phyloP scores from a whole-genome alignment of 1,140 invertebrate genomes.

The Drosophila teissieri region DNA sequence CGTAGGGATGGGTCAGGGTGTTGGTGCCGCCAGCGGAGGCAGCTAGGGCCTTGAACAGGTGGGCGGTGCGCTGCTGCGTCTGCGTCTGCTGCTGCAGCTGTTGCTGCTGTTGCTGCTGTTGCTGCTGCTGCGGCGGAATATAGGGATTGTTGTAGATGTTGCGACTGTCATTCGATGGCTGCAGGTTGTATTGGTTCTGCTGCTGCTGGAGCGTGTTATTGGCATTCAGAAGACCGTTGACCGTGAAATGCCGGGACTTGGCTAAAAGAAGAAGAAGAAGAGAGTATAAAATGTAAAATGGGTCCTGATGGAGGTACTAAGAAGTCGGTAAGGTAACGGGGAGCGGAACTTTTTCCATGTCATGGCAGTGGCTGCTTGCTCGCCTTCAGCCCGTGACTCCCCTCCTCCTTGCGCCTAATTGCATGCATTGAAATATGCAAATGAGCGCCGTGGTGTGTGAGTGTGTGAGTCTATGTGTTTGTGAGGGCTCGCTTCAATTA shows the following conservation, averaged over 20 bases:
- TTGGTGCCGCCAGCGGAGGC: conserved; percentile 58
- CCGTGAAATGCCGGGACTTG: conserved; percentile 82
- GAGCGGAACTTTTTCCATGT: conserved; percentile 52
- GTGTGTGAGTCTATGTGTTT: conserved; percentile 2
- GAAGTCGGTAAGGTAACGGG: conserved; percentile 22
- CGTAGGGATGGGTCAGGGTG: conserved; percentile 75
- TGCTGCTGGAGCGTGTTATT: conserved; percentile 80
- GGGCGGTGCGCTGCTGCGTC: conserved; percentile 64
- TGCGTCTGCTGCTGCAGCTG: conserved; percentile 57
- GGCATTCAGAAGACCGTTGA: conserved; percentile 77
- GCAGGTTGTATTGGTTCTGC: conserved; percentile 66
- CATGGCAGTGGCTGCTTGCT: conserved; percentile 43
- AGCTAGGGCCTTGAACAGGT: conserved; percentile 71
- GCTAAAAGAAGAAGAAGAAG: conserved; percentile 59
- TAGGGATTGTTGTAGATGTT: conserved; percentile 60
- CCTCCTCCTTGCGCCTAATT: conserved; percentile 60
- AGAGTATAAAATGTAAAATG: conserved; percentile 1
- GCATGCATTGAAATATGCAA: conserved; percentile 84
- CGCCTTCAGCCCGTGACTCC: background rate
- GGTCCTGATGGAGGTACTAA: background rate
- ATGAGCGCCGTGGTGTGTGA: conserved; percentile 31
- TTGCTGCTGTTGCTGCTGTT: conserved; percentile 41
- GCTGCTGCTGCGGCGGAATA: conserved; percentile 56
- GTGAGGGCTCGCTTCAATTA: conserved; percentile 67
- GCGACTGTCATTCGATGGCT: conserved; percentile 72